Conservation (phyloP, 2,797 vertebrate species). For the Notolabrus celidotus region DNA sequence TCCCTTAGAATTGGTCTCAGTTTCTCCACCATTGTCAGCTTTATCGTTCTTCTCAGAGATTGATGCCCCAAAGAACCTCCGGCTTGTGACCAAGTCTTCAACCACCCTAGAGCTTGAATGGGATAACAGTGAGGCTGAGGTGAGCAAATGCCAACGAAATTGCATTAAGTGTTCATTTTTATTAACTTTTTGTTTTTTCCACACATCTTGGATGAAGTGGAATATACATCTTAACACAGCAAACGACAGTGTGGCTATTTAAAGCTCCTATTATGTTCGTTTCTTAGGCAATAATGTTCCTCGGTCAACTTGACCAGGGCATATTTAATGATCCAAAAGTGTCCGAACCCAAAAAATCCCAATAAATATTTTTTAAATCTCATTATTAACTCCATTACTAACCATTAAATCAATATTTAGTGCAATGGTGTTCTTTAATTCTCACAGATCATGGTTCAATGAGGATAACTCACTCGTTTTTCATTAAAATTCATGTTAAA, state of each 20-base stretch:
- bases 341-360: too few species aligned
- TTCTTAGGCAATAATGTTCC: too few species aligned
- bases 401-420: too few species aligned
- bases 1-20: constrained; percentile 79
- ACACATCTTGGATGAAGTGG: constrained; percentile 1
- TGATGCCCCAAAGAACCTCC: constrained; percentile 96
- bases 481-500: too few species aligned
- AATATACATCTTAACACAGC: not conserved
- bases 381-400: too few species aligned
- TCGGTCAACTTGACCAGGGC: too few species aligned
- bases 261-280: too few species aligned
- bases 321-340: too few species aligned
- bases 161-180: not conserved
- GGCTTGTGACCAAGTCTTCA: constrained; percentile 89
- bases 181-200: constrained; percentile 1
- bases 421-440: too few species aligned
- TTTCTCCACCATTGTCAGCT: constrained; percentile 84
- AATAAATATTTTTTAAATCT: too few species aligned
- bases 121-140: constrained; percentile 97
- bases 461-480: too few species aligned
- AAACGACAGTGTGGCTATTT: constrained; percentile 4
- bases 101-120: constrained; percentile 92
- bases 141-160: constrained; percentile 40
- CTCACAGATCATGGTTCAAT: too few species aligned
- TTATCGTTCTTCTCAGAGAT: constrained; percentile 90